phyloP scores from a whole-genome alignment of 2,888 invertebrate genomes.

The Agrilus cyanescens region DNA sequence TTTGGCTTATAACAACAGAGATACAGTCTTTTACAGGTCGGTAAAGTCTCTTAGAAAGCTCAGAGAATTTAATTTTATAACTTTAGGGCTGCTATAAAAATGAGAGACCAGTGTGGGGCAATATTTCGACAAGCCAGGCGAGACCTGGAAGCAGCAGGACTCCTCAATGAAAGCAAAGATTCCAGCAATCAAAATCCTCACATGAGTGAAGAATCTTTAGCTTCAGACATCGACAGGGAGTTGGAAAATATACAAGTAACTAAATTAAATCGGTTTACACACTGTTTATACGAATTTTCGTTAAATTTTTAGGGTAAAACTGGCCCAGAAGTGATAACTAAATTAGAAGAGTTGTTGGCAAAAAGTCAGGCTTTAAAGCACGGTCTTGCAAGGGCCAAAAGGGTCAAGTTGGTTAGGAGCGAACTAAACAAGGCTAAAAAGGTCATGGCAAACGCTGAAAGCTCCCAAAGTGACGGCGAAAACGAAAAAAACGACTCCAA shows the following conservation, averaged over 20 bases:
- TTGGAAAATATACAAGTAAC: conserved; percentile 35
- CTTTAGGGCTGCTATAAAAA: conserved; percentile 65
- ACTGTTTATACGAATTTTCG: background rate
- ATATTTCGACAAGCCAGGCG: conserved; percentile 70
- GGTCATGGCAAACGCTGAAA: conserved; percentile 23
- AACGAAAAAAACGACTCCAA: conserved; percentile 23
- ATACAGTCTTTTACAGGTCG: conserved; percentile 81
- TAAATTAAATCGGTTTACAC: conserved; percentile 8
- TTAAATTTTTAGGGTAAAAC: conserved; percentile 25
- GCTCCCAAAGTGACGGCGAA: conserved; percentile 32
- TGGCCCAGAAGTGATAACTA: conserved; percentile 33
- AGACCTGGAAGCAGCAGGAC: conserved; percentile 54
- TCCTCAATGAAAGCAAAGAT: conserved; percentile 33
- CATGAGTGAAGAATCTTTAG: conserved; percentile 35
- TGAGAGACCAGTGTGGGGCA: conserved; percentile 77
- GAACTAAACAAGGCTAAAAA: conserved; percentile 46
- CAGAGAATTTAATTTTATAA: background rate
- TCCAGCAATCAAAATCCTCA: conserved; percentile 21
- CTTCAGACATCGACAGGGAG: conserved; percentile 44
- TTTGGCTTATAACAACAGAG: conserved; percentile 86
- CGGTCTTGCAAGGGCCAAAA: conserved; percentile 43
- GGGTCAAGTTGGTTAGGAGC: conserved; percentile 43
- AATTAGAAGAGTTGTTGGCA: conserved; percentile 49
- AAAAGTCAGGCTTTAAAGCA: conserved; percentile 50
- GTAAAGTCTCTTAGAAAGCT: conserved; percentile 1